phyloP scores from a whole-genome alignment of 2,797 vertebrate species.

The Neopelma chrysocephalum region DNA sequence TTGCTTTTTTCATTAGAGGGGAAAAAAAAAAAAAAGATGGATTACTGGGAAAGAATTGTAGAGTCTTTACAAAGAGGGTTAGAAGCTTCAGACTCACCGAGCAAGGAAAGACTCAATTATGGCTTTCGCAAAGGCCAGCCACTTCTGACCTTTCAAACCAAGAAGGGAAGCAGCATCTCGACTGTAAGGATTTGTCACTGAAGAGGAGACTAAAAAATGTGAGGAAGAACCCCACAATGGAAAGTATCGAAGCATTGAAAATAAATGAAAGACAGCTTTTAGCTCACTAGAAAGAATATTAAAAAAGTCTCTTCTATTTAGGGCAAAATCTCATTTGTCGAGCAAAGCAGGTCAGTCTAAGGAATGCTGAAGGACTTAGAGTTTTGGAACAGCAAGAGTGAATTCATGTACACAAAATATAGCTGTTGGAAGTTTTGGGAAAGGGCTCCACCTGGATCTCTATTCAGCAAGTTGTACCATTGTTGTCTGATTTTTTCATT shows the following conservation, averaged over 20 bases:
- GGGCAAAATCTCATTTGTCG: background rate
- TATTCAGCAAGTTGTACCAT: background rate
- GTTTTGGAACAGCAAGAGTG: background rate
- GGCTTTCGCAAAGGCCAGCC: background rate
- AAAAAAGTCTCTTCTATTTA: background rate
- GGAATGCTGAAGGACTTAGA: background rate
- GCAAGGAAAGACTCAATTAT: background rate
- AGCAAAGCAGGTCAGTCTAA: background rate
- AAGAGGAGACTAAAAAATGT: background rate
- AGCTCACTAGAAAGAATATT: background rate
- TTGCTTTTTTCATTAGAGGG: background rate
- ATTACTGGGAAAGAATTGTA: background rate
- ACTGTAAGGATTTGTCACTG: background rate
- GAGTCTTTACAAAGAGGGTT: background rate
- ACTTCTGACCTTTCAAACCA: background rate
- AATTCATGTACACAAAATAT: background rate
- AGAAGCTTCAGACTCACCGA: background rate
- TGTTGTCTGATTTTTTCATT: background rate
- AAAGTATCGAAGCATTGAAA: background rate
- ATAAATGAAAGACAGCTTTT: background rate
- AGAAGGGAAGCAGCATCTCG: background rate
- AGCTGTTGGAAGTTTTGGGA: background rate
- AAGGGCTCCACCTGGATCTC: background rate
- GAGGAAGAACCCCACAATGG: background rate
- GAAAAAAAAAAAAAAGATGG: rapidly evolving